Conservation (phyloP, 2,113 vertebrate species). For the Prunella fulvescens region DNA sequence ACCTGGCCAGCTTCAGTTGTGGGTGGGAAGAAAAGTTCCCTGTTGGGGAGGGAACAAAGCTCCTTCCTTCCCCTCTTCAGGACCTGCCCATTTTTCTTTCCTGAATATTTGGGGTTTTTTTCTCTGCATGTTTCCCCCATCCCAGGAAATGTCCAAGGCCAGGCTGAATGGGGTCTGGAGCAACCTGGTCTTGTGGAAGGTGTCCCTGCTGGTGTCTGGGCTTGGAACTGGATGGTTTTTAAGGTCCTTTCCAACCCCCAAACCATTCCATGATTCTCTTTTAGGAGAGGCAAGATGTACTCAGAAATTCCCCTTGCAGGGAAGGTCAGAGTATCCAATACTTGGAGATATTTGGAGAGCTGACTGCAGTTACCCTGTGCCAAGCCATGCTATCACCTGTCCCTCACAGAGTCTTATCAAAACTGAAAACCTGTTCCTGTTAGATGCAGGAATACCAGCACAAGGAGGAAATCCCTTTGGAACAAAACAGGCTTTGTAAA, state of each 20-base stretch:
- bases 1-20: background rate
- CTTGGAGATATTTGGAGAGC: background rate
- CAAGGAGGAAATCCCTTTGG: background rate
- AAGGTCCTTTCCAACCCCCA: background rate
- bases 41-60: background rate
- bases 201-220: background rate
- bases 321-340: background rate
- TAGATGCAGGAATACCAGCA: background rate
- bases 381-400: background rate
- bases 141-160: background rate
- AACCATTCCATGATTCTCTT: background rate
- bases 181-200: background rate
- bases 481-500: background rate
- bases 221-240: background rate
- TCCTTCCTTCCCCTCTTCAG: background rate
- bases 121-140: background rate
- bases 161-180: background rate
- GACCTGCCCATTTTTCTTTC: background rate
- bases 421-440: background rate
- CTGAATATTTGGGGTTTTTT: background rate
- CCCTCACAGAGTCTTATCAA: background rate
- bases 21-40: background rate
- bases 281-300: background rate
- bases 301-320: background rate
- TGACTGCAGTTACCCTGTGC: background rate